Base-by-base conservation (phyloP, 2,113 vertebrate species). In the Glaucomys volans region DNA sequence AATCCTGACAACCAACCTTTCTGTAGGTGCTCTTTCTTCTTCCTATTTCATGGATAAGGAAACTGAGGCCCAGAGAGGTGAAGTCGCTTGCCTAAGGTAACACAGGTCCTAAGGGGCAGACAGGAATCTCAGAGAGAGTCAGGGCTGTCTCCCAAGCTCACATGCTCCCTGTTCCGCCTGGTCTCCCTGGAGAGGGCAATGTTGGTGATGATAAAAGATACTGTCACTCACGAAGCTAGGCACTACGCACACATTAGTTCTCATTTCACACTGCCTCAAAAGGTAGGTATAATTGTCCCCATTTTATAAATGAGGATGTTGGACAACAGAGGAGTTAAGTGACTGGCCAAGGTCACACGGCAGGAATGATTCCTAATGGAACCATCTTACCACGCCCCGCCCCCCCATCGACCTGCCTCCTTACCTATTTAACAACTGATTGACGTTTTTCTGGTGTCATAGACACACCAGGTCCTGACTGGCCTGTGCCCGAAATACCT, bases 401-500 rank as follows among this genome's bases (percentile, higher is more conserved):
- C 54, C 26, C 40, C 52, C 40, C 62, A 2, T 18, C 35, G 2
- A 6, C 18, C 62, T n/a, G 8, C 11, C 71, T 50, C 13, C 2
- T 30, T 20, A 42, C n/a, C 30, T 35, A 2, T 2, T n/a, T 47
- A 42, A 14, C 17, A 28, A 22, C 54, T 32, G 24, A 37, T 30
- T 52, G 40, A 26, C 20, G 12, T 5, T 47, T 88, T 62, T 2
- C n/a, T 30, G 69, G 81, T 0, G 0, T 1, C 64, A 4, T 0
- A 0, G 1, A 42, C 28, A 20, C 12, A 17, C 30, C 13, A 28
- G 35, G 66, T 5, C 50, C 57, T 8, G 6, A 17, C 35, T 32
- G 62, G 37, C 3, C 4, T 24, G 20, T 2, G 35, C 69, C 0
- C 3, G 10, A 26, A 17, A 69, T 22, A 2, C 85, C 4, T 0